Evolutionary conservation across 1,140 invertebrate genomes (phyloP).

Genomic region (Cydia pomonella): DNA sequence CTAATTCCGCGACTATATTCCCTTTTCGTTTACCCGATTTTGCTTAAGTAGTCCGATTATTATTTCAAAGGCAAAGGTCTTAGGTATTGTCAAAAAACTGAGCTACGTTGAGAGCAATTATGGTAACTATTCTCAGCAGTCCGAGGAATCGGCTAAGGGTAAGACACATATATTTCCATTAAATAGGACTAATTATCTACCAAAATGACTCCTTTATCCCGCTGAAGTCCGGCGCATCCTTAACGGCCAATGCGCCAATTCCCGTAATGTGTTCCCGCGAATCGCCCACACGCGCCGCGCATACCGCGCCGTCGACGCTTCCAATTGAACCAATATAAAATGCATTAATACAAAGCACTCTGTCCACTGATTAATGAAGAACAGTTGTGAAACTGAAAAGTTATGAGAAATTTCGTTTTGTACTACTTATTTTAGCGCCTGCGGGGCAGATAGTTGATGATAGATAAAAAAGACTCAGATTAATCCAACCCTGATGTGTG

Average conservation of each 20-base stretch:
- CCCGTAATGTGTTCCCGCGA: conserved; percentile 72
- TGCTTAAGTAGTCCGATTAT: no score
- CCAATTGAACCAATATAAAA: conserved; percentile 80
- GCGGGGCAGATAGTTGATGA: not conserved
- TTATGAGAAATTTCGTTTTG: conserved; percentile 24
- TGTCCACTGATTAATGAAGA: conserved; percentile 60
- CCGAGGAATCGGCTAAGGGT: no score
- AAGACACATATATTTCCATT: not conserved
- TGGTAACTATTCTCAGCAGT: no score
- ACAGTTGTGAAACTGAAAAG: conserved; percentile 13
- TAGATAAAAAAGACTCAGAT: not conserved
- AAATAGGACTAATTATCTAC: not conserved
- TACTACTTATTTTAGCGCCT: not conserved
- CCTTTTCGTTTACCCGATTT: no score
- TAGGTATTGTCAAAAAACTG: no score
- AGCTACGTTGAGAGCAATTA: no score
- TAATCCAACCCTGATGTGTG: not conserved
- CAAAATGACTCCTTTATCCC: not conserved
- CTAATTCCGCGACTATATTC: no score
- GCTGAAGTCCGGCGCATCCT: conserved; percentile 7
- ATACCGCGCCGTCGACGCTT: conserved; percentile 73
- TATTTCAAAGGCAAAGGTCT: no score
- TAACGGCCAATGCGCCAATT: conserved; percentile 47
- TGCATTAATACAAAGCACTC: conserved; percentile 72
- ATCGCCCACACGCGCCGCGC: conserved; percentile 71